Evolutionary conservation across 2,888 invertebrate genomes (phyloP).

Genomic region (Orthonevra nobilis): DNA sequence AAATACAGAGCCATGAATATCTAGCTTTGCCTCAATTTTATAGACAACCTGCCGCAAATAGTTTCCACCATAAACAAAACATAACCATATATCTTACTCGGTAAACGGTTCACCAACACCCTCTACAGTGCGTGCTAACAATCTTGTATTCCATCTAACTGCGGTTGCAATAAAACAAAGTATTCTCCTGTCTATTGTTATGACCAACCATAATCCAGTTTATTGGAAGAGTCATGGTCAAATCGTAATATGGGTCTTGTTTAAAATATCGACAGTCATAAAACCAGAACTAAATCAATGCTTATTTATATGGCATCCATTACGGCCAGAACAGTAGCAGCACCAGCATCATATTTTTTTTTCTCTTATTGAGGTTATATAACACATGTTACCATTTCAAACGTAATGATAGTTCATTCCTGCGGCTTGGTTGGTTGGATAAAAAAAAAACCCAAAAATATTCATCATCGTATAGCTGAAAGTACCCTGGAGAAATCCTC

Average conservation of each 20-base stretch:
- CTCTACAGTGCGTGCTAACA: too few relatives aligned
- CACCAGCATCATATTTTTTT: constrained; percentile 31
- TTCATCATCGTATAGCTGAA: constrained; percentile 57
- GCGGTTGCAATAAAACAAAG: too few relatives aligned
- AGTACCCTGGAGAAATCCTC: constrained; percentile 38
- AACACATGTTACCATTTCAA: constrained; percentile 60
- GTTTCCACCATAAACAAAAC: too few relatives aligned
- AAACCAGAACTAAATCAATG: constrained; percentile 32
- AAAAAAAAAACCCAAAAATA: constrained; percentile 17
- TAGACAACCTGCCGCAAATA: too few relatives aligned
- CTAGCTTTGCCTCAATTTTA: too few relatives aligned
- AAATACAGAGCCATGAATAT: too few relatives aligned
- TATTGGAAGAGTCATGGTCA: constrained; percentile 26
- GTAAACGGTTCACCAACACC: too few relatives aligned
- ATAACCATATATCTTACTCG: too few relatives aligned
- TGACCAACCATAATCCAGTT: constrained; percentile 23
- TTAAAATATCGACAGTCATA: constrained; percentile 36
- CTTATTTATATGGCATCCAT: constrained; percentile 27
- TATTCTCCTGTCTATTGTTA: too few relatives aligned
- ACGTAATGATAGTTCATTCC: constrained; percentile 45
- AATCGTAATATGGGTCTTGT: not conserved
- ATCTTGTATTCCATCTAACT: too few relatives aligned
- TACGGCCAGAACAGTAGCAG: not conserved
- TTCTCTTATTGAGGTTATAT: too few relatives aligned
- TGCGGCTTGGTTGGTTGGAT: constrained; percentile 8